phyloP scores from a whole-genome alignment of 1,140 invertebrate species.

The Druon quercuslanigerum region DNA sequence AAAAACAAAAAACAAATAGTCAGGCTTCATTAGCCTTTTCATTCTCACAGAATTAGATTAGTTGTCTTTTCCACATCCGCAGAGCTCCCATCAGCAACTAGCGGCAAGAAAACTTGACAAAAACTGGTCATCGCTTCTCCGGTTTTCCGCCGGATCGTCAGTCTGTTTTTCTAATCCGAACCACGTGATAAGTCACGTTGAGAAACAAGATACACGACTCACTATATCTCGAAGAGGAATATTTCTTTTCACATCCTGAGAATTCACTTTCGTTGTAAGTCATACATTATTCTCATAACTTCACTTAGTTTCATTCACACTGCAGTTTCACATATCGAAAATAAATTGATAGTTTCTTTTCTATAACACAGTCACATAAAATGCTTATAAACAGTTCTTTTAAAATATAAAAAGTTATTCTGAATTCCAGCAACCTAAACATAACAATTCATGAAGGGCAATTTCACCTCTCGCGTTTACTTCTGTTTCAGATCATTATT shows the following conservation, averaged over 20 bases:
- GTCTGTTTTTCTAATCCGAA: slow-evolving; percentile 11
- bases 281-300: not conserved
- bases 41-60: not conserved
- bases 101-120: slow-evolving; percentile 20
- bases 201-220: not conserved
- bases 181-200: slow-evolving; percentile 7
- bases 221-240: not conserved
- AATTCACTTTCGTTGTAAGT: not conserved
- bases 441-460: too few species aligned
- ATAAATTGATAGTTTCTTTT: too few species aligned
- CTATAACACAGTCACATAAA: too few species aligned
- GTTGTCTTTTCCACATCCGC: not conserved
- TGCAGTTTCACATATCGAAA: too few species aligned
- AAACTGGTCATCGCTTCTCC: not conserved
- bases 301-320: too few species aligned
- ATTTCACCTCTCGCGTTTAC: too few species aligned
- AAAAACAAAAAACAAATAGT: not conserved
- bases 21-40: not conserved
- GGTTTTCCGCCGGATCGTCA: slow-evolving; percentile 16
- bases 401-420: too few species aligned
- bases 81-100: not conserved
- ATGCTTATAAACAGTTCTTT: too few species aligned
- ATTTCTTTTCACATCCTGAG: not conserved
- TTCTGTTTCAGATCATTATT: too few species aligned
- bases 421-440: too few species aligned